Evolutionary conservation across 2,888 invertebrate species (phyloP), one percentile per base, ranked within the genome.

Genomic region (Ernsta delagoae): DNA sequence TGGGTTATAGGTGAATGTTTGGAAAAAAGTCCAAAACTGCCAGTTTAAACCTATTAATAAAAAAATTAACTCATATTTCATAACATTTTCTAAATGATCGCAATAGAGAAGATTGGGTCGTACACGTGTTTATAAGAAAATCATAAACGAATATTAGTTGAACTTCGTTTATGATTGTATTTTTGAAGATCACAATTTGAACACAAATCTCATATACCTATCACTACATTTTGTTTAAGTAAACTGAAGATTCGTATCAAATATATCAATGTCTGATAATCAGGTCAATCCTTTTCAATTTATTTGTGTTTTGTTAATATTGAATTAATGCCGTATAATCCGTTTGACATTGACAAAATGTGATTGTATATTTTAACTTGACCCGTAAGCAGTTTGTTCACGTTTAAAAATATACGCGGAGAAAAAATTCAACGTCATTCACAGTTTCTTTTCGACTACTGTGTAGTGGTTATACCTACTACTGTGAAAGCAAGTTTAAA

Each of bases 191-290:
- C 36, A 36, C n/a, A n/a, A n/a, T n/a, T n/a, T n/a, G n/a, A n/a
- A n/a, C n/a, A n/a, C n/a, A n/a, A n/a, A n/a, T n/a, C n/a, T n/a
- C n/a, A n/a, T n/a, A n/a, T n/a, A n/a, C n/a, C n/a, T n/a, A n/a
- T n/a, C n/a, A n/a, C n/a, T n/a, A n/a, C n/a, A n/a, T n/a, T n/a
- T n/a, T n/a, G n/a, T n/a, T n/a, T n/a, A n/a, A n/a, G n/a, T n/a
- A n/a, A n/a, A n/a, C n/a, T n/a, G n/a, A n/a, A n/a, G n/a, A n/a
- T n/a, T n/a, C n/a, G 12, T 54, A 39, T 59, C 45, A 39, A 59
- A 65, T 65, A 59, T 41, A 65, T 65, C 39, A 59, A 31, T n/a
- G 65, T 65, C 65, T 9, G n/a, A 59, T 59, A 65, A 65, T 7
- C 65, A 53, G 65, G 59, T 50, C 50, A 65, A 53, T 50, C 3